Base-by-base conservation (phyloP, 2,888 invertebrate genomes). In the Crocallis elinguaria region DNA sequence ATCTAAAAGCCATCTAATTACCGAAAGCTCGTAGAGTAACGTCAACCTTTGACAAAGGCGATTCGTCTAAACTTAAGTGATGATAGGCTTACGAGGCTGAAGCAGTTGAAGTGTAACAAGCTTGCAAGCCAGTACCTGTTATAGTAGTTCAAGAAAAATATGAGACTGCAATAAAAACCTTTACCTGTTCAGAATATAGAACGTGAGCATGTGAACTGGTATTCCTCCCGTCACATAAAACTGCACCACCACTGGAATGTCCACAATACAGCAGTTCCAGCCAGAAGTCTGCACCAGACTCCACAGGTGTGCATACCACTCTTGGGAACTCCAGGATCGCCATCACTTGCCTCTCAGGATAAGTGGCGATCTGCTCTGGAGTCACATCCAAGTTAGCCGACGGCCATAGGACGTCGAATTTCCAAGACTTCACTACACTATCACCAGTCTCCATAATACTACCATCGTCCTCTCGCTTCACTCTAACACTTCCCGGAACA, bases 381-480 rank as follows among this genome's bases (percentile, higher is more conserved):
- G 94, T 95, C 39, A 96, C 92, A 42, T 94, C 93, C 65, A 97
- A 81, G 57, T 93, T 93, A 0, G 96, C 95, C 52, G 93, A 92
- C 4, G 97, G 96, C 97, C 97, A 97, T 82, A 95, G 93, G 4
- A 97, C 96, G 69, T 97, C 96, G 69, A 97, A 92, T 52, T 94
- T 92, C 84, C 92, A 92, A 1, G 92, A 88, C 37, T 90, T 90
- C 5, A 90, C 82, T 17, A 86, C 69, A 65, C 84, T 88, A 29
- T 88, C 88, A 35, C 85, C 82, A 8, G 86, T 86, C 59, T 89
- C 89, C 67, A 88, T 77, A 1, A 90, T 62, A 48, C 77, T 82
- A 9, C 84, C 86, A n/a, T 82, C 83, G 56, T 71, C 70, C 23
- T 82, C 86, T 39, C 88, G 69, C 62, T 86, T 86, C 6, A 75